Conservation (phyloP, 2,888 invertebrate species). For the Phengaris arion region DNA sequence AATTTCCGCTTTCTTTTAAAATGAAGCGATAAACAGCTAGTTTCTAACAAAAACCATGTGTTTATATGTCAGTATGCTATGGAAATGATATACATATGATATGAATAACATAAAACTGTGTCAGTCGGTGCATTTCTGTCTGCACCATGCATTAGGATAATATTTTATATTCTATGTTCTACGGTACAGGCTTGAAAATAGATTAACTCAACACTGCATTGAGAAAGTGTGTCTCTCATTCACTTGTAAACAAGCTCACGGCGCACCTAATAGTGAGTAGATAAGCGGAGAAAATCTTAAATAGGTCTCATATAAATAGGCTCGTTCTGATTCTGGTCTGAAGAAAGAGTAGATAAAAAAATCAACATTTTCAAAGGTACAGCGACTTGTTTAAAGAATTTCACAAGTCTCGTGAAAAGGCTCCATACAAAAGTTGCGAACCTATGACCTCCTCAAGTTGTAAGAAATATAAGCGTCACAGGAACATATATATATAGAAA, state of each 20-base stretch:
- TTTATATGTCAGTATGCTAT: conserved; percentile 14
- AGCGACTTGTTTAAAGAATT: no score
- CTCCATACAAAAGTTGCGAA: no score
- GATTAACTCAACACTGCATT: neutral
- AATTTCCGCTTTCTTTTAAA: neutral
- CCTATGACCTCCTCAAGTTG: no score
- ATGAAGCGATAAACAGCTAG: neutral
- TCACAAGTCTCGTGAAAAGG: no score
- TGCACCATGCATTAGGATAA: neutral
- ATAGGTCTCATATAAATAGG: neutral
- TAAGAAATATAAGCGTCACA: no score
- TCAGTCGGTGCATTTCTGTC: neutral
- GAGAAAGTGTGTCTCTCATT: neutral
- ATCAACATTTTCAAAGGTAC: no score
- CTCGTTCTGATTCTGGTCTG: neutral
- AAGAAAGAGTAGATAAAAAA: no score
- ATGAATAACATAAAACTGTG: conserved; percentile 5
- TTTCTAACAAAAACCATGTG: neutral
- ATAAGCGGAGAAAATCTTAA: conserved; percentile 6
- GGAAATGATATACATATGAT: conserved; percentile 5
- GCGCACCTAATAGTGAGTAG: conserved; percentile 2
- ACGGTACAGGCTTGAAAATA: neutral
- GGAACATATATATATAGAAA: no score
- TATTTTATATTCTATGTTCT: neutral
- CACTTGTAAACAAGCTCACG: neutral